Conservation (phyloP, 1,140 invertebrate genomes). For the Procambarus clarkii region DNA sequence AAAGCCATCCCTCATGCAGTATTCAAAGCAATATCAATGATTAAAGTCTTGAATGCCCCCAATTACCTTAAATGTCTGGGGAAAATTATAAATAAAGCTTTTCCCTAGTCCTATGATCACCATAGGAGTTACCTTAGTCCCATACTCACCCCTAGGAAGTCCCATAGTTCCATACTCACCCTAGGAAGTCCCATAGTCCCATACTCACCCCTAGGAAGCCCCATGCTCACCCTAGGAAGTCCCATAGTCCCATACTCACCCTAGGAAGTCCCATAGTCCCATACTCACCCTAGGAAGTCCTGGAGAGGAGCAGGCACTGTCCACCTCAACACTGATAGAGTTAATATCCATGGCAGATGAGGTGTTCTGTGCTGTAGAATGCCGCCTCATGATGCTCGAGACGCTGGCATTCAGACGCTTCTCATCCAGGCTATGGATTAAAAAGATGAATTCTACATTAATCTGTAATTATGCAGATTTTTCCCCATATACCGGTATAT, state of each 20-base stretch:
- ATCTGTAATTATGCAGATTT: too few relatives aligned
- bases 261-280: conserved; percentile 72
- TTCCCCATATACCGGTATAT: too few relatives aligned
- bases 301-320: conserved; percentile 91
- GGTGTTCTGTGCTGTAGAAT: conserved; percentile 67
- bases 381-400: conserved; percentile 76
- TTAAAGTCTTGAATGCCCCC: too few relatives aligned
- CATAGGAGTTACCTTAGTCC: too few relatives aligned
- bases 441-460: too few relatives aligned
- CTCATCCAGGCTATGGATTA: conserved; percentile 73
- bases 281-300: conserved; percentile 83
- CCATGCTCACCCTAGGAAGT: conserved; percentile 79
- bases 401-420: conserved; percentile 75
- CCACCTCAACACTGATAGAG: conserved; percentile 84
- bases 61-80: too few relatives aligned
- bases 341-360: conserved; percentile 83
- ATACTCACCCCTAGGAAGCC: conserved; percentile 78
- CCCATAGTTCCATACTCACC: too few relatives aligned
- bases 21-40: too few relatives aligned
- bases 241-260: conserved; percentile 77
- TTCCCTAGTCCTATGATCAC: too few relatives aligned
- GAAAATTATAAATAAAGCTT: too few relatives aligned
- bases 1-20: too few relatives aligned
- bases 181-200: background rate
- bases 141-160: too few relatives aligned